A percentile compares a stretch with the other conserved stretches of the same genome.
Evolutionary conservation across 92 coral and sea anemone species (phyloP).

Genomic region (Actinernus sp.): DNA sequence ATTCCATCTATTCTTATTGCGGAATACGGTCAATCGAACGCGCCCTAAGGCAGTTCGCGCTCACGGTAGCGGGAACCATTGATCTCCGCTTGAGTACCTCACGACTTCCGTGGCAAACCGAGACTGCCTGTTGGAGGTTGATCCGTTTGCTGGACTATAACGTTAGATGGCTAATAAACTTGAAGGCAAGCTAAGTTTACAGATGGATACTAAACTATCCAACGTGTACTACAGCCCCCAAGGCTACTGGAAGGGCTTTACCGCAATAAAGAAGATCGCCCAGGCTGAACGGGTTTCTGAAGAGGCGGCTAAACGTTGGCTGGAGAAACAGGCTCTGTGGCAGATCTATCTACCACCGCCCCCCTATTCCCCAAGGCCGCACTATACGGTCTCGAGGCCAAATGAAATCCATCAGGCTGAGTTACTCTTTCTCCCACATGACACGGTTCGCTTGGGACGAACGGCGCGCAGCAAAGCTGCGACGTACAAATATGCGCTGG

Average conservation of each 20-base stretch:
- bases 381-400: neutral
- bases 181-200: neutral
- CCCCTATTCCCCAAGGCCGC: conserved; percentile 1
- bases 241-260: neutral
- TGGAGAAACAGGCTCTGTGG: conserved; percentile 7
- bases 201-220: neutral
- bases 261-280: conserved; percentile 2
- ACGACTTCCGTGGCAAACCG: too few relatives aligned
- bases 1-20: too few relatives aligned
- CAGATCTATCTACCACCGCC: neutral
- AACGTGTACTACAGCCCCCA: too few relatives aligned
- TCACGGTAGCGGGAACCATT: too few relatives aligned
- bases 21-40: too few relatives aligned
- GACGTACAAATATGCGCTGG: too few relatives aligned
- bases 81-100: too few relatives aligned
- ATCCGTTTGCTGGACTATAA: neutral
- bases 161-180: neutral
- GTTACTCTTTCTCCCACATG: conserved; percentile 19
- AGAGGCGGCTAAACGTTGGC: conserved; percentile 4
- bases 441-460: neutral
- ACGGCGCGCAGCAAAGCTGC: neutral
- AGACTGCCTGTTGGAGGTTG: neutral
- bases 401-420: conserved; percentile 20
- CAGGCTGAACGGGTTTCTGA: neutral
- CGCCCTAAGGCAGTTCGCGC: too few relatives aligned